Conservation (phyloP, 2,797 vertebrate genomes). For the Coregonus suidteri region DNA sequence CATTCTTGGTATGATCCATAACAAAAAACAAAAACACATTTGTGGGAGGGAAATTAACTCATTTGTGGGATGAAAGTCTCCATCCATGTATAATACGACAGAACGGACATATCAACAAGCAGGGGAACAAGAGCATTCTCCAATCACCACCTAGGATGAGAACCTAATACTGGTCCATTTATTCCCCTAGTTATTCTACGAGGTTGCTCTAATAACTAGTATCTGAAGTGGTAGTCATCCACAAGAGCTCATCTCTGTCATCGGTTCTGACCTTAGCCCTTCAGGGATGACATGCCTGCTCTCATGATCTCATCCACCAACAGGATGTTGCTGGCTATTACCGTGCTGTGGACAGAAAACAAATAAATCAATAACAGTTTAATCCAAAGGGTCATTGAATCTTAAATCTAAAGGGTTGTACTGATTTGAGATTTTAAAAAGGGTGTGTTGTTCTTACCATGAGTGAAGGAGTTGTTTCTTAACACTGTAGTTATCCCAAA, state of each 20-base stretch:
- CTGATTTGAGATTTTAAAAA: neutral
- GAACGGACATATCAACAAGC: neutral
- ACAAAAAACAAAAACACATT: neutral
- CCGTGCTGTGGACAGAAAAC: conserved; percentile 78
- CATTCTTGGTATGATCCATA: conserved; percentile 13
- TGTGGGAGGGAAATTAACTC: too few species aligned
- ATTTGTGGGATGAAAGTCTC: neutral
- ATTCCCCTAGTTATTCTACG: neutral
- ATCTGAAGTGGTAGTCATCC: neutral
- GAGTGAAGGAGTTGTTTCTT: conserved; percentile 98
- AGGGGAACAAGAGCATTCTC: neutral
- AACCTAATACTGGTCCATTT: neutral
- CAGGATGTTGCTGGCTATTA: conserved; percentile 96
- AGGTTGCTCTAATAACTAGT: neutral
- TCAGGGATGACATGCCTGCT: conserved; percentile 97
- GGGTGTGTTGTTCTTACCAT: conserved; percentile 77
- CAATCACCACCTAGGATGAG: neutral
- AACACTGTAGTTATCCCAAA: conserved; percentile 98
- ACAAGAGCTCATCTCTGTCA: neutral
- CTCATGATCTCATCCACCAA: conserved; percentile 98
- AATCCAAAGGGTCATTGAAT: neutral
- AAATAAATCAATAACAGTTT: neutral
- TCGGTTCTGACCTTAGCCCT: conserved; percentile 78
- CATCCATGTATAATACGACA: neutral
- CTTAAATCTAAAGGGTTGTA: neutral